These are phyloP conservation scores for Harpagifer antarcticus DNA, from an alignment of 2,797 vertebrate genomes.

Conservation along the genomic window DNA sequence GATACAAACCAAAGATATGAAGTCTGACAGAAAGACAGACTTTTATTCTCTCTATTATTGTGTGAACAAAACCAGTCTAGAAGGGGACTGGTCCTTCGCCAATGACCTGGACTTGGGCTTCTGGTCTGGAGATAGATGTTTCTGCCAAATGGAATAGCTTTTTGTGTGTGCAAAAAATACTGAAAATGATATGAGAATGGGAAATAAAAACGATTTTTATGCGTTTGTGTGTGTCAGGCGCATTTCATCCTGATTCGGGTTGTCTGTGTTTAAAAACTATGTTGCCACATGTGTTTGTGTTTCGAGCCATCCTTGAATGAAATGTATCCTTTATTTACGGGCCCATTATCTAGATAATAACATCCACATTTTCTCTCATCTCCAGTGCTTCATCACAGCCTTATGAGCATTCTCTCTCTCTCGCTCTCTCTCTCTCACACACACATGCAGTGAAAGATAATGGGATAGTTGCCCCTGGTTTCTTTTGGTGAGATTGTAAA, in stretches of 20 bases:
- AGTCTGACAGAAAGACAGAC: constrained; percentile 26
- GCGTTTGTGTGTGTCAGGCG: constrained; percentile 30
- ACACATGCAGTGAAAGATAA: constrained; percentile 52
- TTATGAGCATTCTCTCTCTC: constrained; percentile 56
- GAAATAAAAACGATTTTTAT: constrained; percentile 37
- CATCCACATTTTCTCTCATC: constrained; percentile 78
- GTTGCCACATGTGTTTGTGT: not conserved
- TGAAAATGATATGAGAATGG: constrained; percentile 29
- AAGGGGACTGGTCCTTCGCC: constrained; percentile 52
- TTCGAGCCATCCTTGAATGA: constrained; percentile 67
- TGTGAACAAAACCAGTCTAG: constrained; percentile 43
- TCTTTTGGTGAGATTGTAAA: constrained; percentile 69
- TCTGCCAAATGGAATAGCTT: constrained; percentile 39
- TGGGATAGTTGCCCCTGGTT: constrained; percentile 70
- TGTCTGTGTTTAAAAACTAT: constrained; percentile 40
- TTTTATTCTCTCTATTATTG: constrained; percentile 28
- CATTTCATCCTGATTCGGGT: constrained; percentile 36
- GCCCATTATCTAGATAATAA: constrained; percentile 81
- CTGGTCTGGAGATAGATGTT: constrained; percentile 42
- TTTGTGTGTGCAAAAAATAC: constrained; percentile 13
- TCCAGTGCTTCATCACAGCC: constrained; percentile 71
- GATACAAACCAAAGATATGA: constrained; percentile 41
- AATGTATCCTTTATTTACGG: constrained; percentile 81
- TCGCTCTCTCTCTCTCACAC: constrained; percentile 23
- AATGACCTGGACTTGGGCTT: constrained; percentile 48